Evolutionary conservation across 2,113 vertebrate species (phyloP).

Genomic region (Syngnathus scovelli): DNA sequence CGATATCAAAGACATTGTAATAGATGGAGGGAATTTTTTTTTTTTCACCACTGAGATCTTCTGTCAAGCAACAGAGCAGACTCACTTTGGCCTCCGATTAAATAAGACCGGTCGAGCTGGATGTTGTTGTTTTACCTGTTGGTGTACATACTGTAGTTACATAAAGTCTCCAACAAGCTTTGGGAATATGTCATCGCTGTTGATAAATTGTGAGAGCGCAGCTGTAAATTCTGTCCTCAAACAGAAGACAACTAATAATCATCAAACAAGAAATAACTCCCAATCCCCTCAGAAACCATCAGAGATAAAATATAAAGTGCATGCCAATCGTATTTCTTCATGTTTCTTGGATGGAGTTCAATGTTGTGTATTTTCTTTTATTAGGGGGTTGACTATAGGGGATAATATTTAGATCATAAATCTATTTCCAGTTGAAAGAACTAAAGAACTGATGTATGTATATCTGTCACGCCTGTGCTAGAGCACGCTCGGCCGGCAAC

Average conservation of each 20-base stretch:
- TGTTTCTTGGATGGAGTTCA: slow-evolving; percentile 50
- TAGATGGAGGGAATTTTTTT: slow-evolving; percentile 58
- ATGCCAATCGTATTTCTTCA: slow-evolving; percentile 45
- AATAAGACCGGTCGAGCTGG: not conserved
- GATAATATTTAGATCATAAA: slow-evolving; percentile 25
- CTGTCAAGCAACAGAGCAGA: not conserved
- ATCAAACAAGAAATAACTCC: slow-evolving; percentile 54
- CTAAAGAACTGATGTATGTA: slow-evolving; percentile 4
- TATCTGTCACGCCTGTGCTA: not conserved
- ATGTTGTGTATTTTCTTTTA: slow-evolving; percentile 30
- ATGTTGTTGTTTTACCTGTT: slow-evolving; percentile 11
- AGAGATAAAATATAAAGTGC: slow-evolving; percentile 41
- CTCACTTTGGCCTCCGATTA: not conserved
- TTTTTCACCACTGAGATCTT: slow-evolving; percentile 25
- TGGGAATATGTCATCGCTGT: not conserved
- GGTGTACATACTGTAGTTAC: not conserved
- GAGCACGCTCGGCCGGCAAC: too few species aligned
- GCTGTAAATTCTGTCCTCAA: slow-evolving; percentile 34
- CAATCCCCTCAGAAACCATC: slow-evolving; percentile 58
- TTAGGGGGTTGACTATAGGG: slow-evolving; percentile 20
- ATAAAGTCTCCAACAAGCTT: not conserved
- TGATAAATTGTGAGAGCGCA: slow-evolving; percentile 47
- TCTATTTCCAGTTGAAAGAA: slow-evolving; percentile 23
- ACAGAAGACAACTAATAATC: slow-evolving; percentile 47
- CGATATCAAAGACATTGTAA: slow-evolving; percentile 64